These are phyloP conservation scores for Rhingia rostrata DNA, from an alignment of 2,888 invertebrate species.

Conservation along the genomic window DNA sequence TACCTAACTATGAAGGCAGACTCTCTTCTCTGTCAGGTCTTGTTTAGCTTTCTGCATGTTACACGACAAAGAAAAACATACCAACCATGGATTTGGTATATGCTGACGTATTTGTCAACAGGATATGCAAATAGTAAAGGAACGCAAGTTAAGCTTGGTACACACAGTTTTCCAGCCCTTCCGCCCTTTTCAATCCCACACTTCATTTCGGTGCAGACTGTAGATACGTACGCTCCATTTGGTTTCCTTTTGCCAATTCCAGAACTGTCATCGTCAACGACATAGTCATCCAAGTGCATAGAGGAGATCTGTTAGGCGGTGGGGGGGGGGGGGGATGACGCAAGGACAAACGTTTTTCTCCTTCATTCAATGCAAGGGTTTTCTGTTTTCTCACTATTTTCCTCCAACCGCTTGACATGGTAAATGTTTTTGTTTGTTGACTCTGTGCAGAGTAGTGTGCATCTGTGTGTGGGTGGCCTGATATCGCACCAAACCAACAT, in stretches of 20 bases:
- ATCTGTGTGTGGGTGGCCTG: conserved; percentile 4
- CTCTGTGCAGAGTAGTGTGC: conserved; percentile 16
- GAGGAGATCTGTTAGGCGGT: neutral
- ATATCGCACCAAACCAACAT: neutral
- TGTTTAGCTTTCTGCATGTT: conserved; percentile 9
- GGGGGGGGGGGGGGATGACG: conserved; percentile 11
- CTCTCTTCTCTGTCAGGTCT: neutral
- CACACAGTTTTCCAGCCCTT: conserved; percentile 75
- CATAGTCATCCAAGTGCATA: neutral
- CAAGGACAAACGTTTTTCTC: conserved; percentile 60
- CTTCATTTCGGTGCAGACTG: conserved; percentile 72
- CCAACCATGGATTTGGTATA: conserved; percentile 22
- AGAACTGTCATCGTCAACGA: conserved; percentile 58
- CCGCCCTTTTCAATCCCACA: conserved; percentile 48
- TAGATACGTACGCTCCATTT: conserved; percentile 69
- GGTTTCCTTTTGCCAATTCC: conserved; percentile 68
- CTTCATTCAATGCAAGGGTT: conserved; percentile 43
- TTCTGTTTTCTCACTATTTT: conserved; percentile 4
- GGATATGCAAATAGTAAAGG: conserved; percentile 72
- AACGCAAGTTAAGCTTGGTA: conserved; percentile 55
- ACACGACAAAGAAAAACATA: conserved; percentile 38
- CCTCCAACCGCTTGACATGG: conserved; percentile 15
- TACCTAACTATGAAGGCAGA: neutral
- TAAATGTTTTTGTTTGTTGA: conserved; percentile 67
- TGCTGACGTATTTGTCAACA: conserved; percentile 71